Evolutionary conservation across 2,797 vertebrate species (phyloP).

Genomic region (Bovichtus variegatus): DNA sequence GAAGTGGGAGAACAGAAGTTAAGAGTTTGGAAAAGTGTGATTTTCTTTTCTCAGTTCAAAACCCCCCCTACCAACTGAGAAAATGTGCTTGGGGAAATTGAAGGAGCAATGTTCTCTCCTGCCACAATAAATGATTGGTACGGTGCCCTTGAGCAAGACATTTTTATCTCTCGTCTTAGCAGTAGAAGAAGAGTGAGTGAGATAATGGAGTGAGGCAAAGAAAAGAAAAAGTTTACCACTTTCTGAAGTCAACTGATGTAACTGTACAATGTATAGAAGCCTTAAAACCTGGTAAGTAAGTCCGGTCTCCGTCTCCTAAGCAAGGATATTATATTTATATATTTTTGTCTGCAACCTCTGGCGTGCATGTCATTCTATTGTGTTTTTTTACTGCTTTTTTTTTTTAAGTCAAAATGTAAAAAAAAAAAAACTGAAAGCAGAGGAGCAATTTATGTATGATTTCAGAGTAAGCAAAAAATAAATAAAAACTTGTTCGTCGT

Average conservation of each 20-base stretch:
- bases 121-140: neutral
- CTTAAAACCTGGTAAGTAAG: neutral
- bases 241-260: neutral
- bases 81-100: neutral
- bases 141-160: neutral
- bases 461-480: too few species aligned
- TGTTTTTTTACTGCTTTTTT: slow-evolving; percentile 3
- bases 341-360: neutral
- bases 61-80: neutral
- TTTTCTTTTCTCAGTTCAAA: slow-evolving; percentile 4
- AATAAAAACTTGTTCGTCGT: too few species aligned
- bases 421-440: too few species aligned
- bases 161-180: slow-evolving; percentile 1
- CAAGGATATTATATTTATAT: neutral
- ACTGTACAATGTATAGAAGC: neutral
- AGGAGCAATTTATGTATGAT: too few species aligned
- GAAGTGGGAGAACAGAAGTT: neutral
- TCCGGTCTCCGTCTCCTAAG: neutral
- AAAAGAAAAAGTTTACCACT: neutral
- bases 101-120: neutral
- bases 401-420: neutral
- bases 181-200: neutral
- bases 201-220: neutral
- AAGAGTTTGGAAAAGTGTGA: neutral
- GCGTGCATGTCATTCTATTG: neutral